phyloP scores from a whole-genome alignment of 2,113 vertebrate species.

The Rhineura floridana region DNA sequence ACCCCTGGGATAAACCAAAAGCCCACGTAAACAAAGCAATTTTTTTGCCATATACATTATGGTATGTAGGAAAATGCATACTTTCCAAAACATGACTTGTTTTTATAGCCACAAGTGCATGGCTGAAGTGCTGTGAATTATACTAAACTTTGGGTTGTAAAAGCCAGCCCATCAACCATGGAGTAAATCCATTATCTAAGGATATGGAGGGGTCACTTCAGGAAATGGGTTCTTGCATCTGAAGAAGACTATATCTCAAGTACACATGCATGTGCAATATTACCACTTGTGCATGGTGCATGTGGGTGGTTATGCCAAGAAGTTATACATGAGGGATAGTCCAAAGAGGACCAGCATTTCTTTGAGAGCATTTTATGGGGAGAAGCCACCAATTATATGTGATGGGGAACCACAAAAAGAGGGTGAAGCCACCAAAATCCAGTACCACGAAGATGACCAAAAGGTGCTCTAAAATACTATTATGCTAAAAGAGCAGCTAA shows the following conservation, averaged over 20 bases:
- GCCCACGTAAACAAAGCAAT: too few relatives aligned
- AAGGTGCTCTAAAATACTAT: neutral
- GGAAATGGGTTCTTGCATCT: neutral
- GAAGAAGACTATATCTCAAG: neutral
- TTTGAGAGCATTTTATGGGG: neutral
- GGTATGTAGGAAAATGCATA: neutral
- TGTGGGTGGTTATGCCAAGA: neutral
- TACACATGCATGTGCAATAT: neutral
- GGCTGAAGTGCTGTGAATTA: neutral
- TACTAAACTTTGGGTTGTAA: neutral
- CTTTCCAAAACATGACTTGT: neutral
- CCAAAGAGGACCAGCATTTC: neutral
- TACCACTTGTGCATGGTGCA: neutral
- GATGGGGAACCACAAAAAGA: too few relatives aligned
- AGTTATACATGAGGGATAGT: neutral
- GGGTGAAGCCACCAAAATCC: neutral
- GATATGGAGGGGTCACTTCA: neutral
- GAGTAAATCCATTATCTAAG: neutral
- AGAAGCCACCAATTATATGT: neutral
- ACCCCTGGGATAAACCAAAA: too few relatives aligned
- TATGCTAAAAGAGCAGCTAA: neutral
- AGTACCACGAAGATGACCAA: neutral
- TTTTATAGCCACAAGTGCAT: neutral
- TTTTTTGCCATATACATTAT: neutral
- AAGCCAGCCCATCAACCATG: neutral